Evolutionary conservation across 2,888 invertebrate genomes (phyloP).

Genomic region (Mythimna pallens): DNA sequence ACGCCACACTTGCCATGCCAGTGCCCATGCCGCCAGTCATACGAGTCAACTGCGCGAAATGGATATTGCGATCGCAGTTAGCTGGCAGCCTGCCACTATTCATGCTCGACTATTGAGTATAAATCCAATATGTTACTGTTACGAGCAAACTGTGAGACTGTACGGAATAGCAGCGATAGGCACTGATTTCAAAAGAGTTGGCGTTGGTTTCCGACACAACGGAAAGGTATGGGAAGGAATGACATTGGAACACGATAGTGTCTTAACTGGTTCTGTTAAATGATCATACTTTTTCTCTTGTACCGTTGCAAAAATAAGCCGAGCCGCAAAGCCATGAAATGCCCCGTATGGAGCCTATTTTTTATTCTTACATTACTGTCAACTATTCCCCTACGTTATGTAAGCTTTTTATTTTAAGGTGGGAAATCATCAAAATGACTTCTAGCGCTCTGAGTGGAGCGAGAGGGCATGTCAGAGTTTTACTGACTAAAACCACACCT

Average conservation of each 20-base stretch:
- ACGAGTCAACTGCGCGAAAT: constrained; percentile 58
- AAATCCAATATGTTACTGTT: constrained; percentile 61
- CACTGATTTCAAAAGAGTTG: constrained; percentile 38
- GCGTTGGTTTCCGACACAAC: constrained; percentile 2
- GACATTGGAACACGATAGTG: constrained; percentile 7
- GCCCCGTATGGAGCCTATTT: neutral
- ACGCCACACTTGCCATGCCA: constrained; percentile 42
- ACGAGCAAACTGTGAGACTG: constrained; percentile 37
- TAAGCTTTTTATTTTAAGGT: too few species aligned
- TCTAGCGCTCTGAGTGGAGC: too few species aligned
- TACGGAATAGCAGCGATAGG: constrained; percentile 16
- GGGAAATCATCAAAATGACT: too few species aligned
- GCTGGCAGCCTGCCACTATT: constrained; percentile 57
- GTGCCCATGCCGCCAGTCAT: constrained; percentile 40
- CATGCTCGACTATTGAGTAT: constrained; percentile 54
- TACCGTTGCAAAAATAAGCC: neutral
- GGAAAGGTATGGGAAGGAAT: neutral
- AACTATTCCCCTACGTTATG: too few species aligned
- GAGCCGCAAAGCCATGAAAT: neutral
- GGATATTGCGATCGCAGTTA: constrained; percentile 59
- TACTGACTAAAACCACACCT: too few species aligned
- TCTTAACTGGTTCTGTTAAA: neutral
- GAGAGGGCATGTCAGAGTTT: too few species aligned
- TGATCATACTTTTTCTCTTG: neutral
- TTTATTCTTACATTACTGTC: too few species aligned